Percentiles rank a stretch among this genome's conserved stretches.
Evolutionary conservation across 2,888 invertebrate species (phyloP).

Genomic region (Agrochola lychnidis): DNA sequence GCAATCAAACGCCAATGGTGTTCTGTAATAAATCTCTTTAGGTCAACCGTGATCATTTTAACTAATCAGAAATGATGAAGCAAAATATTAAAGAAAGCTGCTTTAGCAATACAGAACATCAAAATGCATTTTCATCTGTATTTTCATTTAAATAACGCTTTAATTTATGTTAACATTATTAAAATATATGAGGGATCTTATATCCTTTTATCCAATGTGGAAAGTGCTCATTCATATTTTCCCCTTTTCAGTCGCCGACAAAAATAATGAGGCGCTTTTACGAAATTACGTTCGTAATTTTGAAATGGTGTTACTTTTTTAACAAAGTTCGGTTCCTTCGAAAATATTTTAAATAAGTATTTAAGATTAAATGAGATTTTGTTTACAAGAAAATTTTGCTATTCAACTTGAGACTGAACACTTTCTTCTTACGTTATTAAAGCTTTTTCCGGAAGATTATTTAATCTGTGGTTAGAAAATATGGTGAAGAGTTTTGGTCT

Average conservation of each 20-base stretch:
- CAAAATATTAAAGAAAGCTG: neutral
- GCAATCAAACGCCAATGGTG: neutral
- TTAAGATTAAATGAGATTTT: neutral
- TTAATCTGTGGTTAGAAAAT: neutral
- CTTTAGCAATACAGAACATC: neutral
- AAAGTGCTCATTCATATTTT: conserved; percentile 42
- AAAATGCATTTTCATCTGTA: conserved; percentile 15
- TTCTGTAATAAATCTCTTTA: neutral
- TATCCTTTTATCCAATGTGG: conserved; percentile 31
- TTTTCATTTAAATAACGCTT: conserved; percentile 24
- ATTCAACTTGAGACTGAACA: neutral
- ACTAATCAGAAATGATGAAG: neutral
- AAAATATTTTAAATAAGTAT: too few relatives aligned
- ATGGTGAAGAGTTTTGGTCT: neutral
- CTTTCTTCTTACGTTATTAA: neutral
- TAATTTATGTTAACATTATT: conserved; percentile 52
- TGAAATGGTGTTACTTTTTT: conserved; percentile 26
- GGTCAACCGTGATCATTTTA: neutral
- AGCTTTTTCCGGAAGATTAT: neutral
- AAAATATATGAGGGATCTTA: conserved; percentile 56
- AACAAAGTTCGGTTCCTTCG: conserved; percentile 14
- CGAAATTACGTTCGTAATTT: conserved; percentile 49
- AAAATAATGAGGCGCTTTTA: conserved; percentile 56
- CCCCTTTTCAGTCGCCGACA: conserved; percentile 26
- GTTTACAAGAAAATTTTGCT: neutral